Percentiles rank a stretch among this genome's conserved stretches.
These are phyloP conservation scores for Parthenolecanium corni DNA, from an alignment of 2,888 invertebrate species.

Conservation along the genomic window DNA sequence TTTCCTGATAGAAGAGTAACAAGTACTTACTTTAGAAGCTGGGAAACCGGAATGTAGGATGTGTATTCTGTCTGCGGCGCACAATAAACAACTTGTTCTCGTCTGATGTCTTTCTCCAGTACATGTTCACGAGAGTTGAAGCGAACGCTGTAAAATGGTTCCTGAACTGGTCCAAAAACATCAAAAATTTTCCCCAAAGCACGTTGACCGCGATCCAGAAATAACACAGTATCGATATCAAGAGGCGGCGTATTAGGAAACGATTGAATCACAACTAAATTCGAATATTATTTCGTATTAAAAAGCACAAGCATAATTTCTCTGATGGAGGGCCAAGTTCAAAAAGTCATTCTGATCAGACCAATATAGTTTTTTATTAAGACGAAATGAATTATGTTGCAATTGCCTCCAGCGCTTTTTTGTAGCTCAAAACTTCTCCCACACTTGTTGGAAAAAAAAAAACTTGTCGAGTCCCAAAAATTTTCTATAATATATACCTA, in stretches of 20 bases:
- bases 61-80: constrained; percentile 69
- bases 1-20: too few species aligned
- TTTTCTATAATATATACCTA: too few species aligned
- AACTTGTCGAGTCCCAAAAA: too few species aligned
- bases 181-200: constrained; percentile 76
- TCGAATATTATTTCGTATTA: constrained; percentile 2
- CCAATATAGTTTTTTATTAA: constrained; percentile 23
- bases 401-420: too few species aligned
- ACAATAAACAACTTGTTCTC: constrained; percentile 65
- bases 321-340: too few species aligned
- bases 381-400: too few species aligned
- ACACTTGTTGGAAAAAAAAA: too few species aligned
- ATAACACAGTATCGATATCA: constrained; percentile 76
- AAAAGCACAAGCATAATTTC: too few species aligned
- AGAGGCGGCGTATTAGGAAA: constrained; percentile 62
- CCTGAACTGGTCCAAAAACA: constrained; percentile 75
- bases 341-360: too few species aligned
- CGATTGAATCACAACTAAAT: constrained; percentile 63
- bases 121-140: constrained; percentile 75
- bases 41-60: constrained; percentile 59
- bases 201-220: constrained; percentile 64
- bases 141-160: constrained; percentile 80
- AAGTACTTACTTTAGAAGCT: constrained; percentile 52
- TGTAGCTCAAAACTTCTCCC: too few species aligned
- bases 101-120: constrained; percentile 49